Base-by-base conservation (phyloP, 2,888 invertebrate genomes). In the Callimorpha dominula region DNA sequence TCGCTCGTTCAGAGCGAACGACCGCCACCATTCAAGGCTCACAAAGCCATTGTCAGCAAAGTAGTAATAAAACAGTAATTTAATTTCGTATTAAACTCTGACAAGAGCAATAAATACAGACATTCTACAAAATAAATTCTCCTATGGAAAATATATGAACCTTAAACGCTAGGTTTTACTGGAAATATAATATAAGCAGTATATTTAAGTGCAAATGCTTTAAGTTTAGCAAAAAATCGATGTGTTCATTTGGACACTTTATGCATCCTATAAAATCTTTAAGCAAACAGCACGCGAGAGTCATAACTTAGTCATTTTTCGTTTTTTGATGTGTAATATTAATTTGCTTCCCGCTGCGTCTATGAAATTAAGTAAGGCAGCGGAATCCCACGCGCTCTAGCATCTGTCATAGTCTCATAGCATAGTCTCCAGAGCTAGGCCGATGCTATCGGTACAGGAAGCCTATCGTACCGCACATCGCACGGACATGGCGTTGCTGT, bases 61-160 rank as follows among this genome's bases (percentile, higher is more conserved):
- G 64, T 72, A 75, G 65, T 76, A 78, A 85, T 83, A 84, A 82
- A 66, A 78, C 77, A 75, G 75, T 74, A 72, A 81, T 85, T 78
- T 83, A 80, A 76, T 73, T 76, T 76, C 20, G 78, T 80, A 84
- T 82, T 82, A 76, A 78, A 68, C 65, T 49, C 52, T 73, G 65
- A 78, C 78, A 73, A 74, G 64, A 70, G 73, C 71, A 79, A 63
- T 77, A 66, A 62, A 71, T 20, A n/a, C 7, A 62, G 31, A 31
- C 9, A 0, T 63, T 54, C 42, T 46, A 20, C 7, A 17, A 43
- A 54, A 54, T 42, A 52, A 9, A 49, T 65, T 31, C 20, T 9
- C 40, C 31, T 31, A 31, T 52, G 15, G 5, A 1, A 14, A 6
- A 20, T 1, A 6, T 60, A 20, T 60, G 20, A 1, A 60, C 7